A percentile compares a stretch with the other conserved stretches of the same genome.
These are phyloP conservation scores for Ethmia dodecea DNA, from an alignment of 2,888 invertebrate genomes.

Conservation along the genomic window DNA sequence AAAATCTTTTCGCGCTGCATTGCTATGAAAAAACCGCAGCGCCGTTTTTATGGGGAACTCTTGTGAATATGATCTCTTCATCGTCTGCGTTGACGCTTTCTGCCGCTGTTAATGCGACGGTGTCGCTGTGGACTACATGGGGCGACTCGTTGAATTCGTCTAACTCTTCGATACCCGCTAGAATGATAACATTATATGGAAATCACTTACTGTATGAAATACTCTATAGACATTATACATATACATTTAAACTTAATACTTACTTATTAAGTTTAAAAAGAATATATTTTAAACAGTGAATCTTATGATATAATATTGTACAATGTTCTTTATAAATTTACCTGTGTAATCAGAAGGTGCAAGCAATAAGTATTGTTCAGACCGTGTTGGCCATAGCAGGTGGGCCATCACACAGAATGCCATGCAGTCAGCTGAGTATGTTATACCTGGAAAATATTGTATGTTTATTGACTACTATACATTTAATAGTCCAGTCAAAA, in stretches of 20 bases:
- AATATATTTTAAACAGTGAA: no score
- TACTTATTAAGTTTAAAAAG: no score
- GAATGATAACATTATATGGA: slow-evolving; percentile 14
- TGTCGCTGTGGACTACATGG: slow-evolving; percentile 83
- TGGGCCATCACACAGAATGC: slow-evolving; percentile 97
- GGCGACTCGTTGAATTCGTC: slow-evolving; percentile 96
- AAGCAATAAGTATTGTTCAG: slow-evolving; percentile 92
- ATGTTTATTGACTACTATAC: not conserved
- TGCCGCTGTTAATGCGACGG: slow-evolving; percentile 54
- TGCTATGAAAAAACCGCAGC: slow-evolving; percentile 59
- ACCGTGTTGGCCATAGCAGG: slow-evolving; percentile 95
- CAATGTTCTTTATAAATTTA: no score
- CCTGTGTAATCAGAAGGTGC: slow-evolving; percentile 84
- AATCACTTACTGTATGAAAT: no score
- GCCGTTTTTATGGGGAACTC: slow-evolving; percentile 51
- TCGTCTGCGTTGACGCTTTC: slow-evolving; percentile 62
- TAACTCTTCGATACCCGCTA: slow-evolving; percentile 85
- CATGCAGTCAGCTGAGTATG: slow-evolving; percentile 96
- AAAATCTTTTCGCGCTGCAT: no score
- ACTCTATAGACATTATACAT: no score
- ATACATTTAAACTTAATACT: no score
- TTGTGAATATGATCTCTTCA: slow-evolving; percentile 67
- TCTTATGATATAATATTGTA: no score
- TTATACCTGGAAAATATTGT: slow-evolving; percentile 86
- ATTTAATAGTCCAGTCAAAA: no score